Conservation (phyloP, 1,140 invertebrate genomes). For the Telenomus remus region DNA sequence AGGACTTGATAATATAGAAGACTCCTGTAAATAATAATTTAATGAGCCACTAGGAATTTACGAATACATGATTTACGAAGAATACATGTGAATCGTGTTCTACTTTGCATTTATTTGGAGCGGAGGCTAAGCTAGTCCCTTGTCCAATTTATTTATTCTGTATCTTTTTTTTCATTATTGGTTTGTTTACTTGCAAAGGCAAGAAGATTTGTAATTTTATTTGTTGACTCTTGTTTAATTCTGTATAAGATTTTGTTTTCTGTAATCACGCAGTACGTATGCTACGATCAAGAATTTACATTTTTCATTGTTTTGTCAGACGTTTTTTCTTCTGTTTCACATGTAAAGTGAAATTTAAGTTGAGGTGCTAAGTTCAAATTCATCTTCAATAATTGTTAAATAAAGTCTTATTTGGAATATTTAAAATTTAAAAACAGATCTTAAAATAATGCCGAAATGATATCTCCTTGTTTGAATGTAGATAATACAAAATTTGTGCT, state of each 20-base stretch:
- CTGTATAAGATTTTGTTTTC: slow-evolving; percentile 11
- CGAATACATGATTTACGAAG: slow-evolving; percentile 68
- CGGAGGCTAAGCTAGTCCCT: slow-evolving; percentile 61
- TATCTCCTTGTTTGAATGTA: slow-evolving; percentile 49
- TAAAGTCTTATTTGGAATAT: background rate
- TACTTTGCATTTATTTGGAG: slow-evolving; percentile 57
- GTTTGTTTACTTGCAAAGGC: background rate
- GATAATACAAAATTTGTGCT: slow-evolving; percentile 41
- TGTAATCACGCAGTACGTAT: background rate
- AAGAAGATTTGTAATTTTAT: slow-evolving; percentile 11
- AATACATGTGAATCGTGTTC: slow-evolving; percentile 61
- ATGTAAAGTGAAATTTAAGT: no score
- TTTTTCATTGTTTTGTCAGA: no score
- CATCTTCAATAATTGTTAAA: no score
- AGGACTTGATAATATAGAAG: slow-evolving; percentile 73
- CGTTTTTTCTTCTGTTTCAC: no score
- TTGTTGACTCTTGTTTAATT: slow-evolving; percentile 26
- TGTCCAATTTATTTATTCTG: slow-evolving; percentile 63
- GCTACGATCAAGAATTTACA: background rate
- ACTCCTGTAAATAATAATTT: slow-evolving; percentile 74
- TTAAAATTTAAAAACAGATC: slow-evolving; percentile 18
- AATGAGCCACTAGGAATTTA: slow-evolving; percentile 74
- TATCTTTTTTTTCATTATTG: slow-evolving; percentile 23
- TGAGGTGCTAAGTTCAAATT: no score
- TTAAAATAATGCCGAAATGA: slow-evolving; percentile 31